Conservation (phyloP, 2,888 invertebrate genomes). For the Stenotaenia linearis region DNA sequence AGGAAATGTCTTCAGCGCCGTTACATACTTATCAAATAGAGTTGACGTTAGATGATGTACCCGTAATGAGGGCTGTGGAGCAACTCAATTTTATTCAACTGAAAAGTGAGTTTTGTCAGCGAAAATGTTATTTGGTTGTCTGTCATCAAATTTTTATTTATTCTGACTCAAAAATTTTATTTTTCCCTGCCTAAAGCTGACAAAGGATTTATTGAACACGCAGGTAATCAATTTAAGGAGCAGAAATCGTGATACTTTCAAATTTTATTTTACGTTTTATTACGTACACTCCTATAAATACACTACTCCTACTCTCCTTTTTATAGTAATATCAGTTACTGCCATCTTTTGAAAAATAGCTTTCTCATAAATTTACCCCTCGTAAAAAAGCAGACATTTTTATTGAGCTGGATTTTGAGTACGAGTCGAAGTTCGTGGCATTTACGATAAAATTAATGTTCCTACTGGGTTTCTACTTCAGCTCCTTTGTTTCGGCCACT, state of each 20-base stretch:
- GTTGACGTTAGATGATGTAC: constrained; percentile 83
- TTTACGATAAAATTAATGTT: background rate
- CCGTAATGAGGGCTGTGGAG: constrained; percentile 78
- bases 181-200: background rate
- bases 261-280: background rate
- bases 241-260: background rate
- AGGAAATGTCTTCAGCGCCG: constrained; percentile 68
- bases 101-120: constrained; percentile 74
- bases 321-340: background rate
- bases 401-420: background rate
- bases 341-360: background rate
- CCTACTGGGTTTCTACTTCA: too few species aligned
- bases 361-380: background rate
- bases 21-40: constrained; percentile 77
- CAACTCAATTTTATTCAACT: constrained; percentile 95
- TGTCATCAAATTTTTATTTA: background rate
- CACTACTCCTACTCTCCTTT: too few species aligned
- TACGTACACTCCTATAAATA: too few species aligned
- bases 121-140: background rate
- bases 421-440: background rate
- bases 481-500: background rate
- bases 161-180: background rate
- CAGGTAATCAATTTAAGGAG: background rate
- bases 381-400: background rate
- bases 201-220: background rate